Evolutionary conservation across 2,888 invertebrate species (phyloP), one percentile per base, ranked within the genome.

Genomic region (Rapana venosa): DNA sequence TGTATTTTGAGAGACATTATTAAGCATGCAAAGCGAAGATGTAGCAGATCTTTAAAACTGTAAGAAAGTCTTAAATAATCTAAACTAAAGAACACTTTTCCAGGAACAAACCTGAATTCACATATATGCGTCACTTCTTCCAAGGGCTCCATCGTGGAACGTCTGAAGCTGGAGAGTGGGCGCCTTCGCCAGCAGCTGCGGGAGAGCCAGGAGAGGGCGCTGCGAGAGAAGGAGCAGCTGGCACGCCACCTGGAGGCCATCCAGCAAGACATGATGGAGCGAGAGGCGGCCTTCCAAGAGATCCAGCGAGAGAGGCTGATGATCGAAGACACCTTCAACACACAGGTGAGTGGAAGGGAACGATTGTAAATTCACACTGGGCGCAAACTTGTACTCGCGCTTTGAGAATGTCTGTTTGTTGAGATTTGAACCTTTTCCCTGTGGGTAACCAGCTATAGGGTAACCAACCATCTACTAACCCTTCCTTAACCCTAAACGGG

Each of bases 241-340:
- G 96, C 96, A 90, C 94, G 95, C 77, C 96, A 96, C 92, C 92
- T 97, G 90, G 96, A 97, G 92, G 94, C 95, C 17, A 96, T 97
- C 88, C 96, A 96, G 93, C 95, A 96, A n/a, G 96, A 96, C 91
- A 96, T 97, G 96, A 94, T 96, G 93, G 96, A 96, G 88, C 93
- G 96, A 11, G 96, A 97, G 92, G 96, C 96, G 0, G 94, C 96
- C 13, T 96, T 96, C 91, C 94, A 95, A 85, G 96, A 96, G 91
- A 95, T 96, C 79, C 95, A 96, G 91, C 94, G 95, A 66, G 96
- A 96, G 91, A 94, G 95, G 90, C 94, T 95, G 66, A 93, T 94
- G 83, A 93, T 95, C 17, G 96, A 96, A 89, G 95, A 95, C 89
- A 94, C 94, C 0, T 94, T 96, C 90, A 93, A 95, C 87, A 93